Conservation (phyloP, 2,113 vertebrate species). For the Numida meleagris region DNA sequence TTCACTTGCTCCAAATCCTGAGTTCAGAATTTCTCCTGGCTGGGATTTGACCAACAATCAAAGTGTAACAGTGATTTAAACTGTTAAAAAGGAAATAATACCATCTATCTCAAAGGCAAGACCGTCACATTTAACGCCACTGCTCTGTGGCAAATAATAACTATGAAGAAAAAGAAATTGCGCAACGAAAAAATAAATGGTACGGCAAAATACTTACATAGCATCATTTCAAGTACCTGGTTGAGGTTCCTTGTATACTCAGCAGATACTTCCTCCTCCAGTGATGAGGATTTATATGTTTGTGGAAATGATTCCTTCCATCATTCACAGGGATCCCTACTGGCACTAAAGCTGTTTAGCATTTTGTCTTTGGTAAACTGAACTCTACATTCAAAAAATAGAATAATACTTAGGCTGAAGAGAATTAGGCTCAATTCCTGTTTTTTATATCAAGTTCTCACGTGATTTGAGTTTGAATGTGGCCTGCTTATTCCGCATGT, state of each 20-base stretch:
- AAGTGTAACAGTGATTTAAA: background rate
- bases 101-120: background rate
- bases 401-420: background rate
- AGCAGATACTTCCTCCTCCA: background rate
- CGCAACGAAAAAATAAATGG: background rate
- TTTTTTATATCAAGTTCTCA: background rate
- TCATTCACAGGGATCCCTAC: background rate
- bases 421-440: background rate
- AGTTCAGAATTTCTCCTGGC: background rate
- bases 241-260: background rate
- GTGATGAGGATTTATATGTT: background rate
- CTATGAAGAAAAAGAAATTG: background rate
- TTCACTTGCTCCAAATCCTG: background rate
- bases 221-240: background rate
- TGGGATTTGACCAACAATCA: background rate
- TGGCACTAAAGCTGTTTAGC: background rate
- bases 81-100: background rate
- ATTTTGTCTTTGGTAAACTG: background rate
- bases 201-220: background rate
- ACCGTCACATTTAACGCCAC: background rate
- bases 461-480: background rate
- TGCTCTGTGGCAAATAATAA: background rate
- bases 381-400: background rate
- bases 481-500: background rate
- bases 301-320: background rate